Evolutionary conservation across 2,888 invertebrate genomes (phyloP).

Genomic region (Saturnia japonica): DNA sequence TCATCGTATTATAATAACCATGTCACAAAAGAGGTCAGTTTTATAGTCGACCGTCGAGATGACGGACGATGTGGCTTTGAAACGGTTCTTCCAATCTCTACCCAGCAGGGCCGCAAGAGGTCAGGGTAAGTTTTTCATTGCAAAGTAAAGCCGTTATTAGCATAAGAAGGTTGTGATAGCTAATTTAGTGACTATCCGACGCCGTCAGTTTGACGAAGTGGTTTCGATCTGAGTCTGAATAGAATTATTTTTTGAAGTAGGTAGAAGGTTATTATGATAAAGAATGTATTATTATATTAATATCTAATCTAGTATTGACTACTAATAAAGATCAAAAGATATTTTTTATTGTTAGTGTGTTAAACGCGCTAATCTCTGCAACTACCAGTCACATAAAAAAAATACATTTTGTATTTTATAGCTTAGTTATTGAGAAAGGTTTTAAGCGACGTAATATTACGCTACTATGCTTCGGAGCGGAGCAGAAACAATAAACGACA

Average conservation of each 20-base stretch:
- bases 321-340: too few relatives aligned
- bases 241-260: neutral
- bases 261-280: neutral
- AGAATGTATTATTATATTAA: too few relatives aligned
- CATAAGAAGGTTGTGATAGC: slow-evolving; percentile 10
- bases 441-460: too few relatives aligned
- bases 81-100: slow-evolving; percentile 4
- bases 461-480: too few relatives aligned
- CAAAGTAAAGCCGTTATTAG: slow-evolving; percentile 4
- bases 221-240: neutral
- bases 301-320: too few relatives aligned
- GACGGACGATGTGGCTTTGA: slow-evolving; percentile 51
- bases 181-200: slow-evolving; percentile 10
- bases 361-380: too few relatives aligned
- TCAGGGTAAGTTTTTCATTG: slow-evolving; percentile 10
- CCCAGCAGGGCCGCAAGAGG: slow-evolving; percentile 3
- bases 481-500: too few relatives aligned
- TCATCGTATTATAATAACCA: slow-evolving; percentile 41
- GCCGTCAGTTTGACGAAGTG: neutral
- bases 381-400: too few relatives aligned
- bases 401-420: too few relatives aligned
- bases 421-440: too few relatives aligned
- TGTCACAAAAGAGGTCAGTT: slow-evolving; percentile 61
- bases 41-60: slow-evolving; percentile 68
- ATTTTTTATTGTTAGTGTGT: too few relatives aligned